Conservation (phyloP, 2,113 vertebrate species). For the Lamprotornis superbus region DNA sequence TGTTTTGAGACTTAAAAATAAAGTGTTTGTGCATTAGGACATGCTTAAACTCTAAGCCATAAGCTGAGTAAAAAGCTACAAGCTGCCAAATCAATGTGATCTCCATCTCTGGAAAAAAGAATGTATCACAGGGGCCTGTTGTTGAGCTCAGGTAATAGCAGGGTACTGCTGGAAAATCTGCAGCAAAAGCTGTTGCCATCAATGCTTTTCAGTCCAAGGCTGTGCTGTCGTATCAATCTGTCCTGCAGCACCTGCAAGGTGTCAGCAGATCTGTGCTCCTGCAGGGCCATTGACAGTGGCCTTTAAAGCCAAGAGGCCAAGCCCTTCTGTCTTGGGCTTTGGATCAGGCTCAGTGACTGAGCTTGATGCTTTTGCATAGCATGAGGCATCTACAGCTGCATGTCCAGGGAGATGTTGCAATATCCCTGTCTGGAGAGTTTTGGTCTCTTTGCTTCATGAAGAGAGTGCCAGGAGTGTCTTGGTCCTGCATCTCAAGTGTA, state of each 20-base stretch:
- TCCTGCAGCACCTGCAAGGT: not conserved
- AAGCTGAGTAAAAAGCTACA: not conserved
- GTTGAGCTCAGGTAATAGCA: not conserved
- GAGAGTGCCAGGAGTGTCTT: not conserved
- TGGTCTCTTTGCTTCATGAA: not conserved
- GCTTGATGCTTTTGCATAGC: not conserved
- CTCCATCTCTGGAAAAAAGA: not conserved
- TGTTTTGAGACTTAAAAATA: not conserved
- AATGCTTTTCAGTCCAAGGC: not conserved
- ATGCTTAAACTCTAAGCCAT: not conserved
- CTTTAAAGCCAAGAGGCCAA: not conserved
- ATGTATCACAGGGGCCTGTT: not conserved
- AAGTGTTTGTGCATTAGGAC: not conserved
- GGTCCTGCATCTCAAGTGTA: not conserved
- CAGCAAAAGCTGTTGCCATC: not conserved
- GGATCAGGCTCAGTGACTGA: not conserved
- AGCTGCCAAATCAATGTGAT: not conserved
- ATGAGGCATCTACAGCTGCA: not conserved
- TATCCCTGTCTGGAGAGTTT: not conserved
- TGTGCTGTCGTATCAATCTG: rapidly evolving
- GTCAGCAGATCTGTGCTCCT: not conserved
- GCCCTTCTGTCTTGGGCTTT: not conserved
- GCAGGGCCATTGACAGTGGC: not conserved
- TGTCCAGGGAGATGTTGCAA: not conserved
- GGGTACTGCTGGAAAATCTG: not conserved